Evolutionary conservation across 2,888 invertebrate species (phyloP), one percentile per base, ranked within the genome.

Genomic region (Thecocarcelia acutangulata): DNA sequence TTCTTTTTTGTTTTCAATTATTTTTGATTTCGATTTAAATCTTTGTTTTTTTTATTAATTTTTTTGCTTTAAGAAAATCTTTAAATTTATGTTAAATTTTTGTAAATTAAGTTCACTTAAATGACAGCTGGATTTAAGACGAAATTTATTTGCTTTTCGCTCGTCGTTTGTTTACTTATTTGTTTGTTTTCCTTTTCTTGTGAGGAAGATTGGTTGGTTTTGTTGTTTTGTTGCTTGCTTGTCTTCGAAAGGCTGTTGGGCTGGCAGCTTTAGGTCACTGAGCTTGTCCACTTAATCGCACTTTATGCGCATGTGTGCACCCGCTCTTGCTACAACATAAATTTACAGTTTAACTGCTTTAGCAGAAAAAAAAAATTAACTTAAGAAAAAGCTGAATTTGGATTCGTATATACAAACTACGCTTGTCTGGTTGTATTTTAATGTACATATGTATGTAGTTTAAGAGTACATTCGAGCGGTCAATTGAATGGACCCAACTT

Each of bases 211-310:
- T 59, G 42, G 77, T 70, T 64, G 58, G 11, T 15, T 66, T 24
- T 24, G 5, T 24, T 8, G 37, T n/a, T 42, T 40, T 58, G 46
- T 19, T 46, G 24, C 12, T 44, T 44, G 37, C 54, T 64, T 63
- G 50, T 50, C 44, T 37, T 63, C 33, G 46, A 44, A 15, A 64
- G 40, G 50, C 68, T 64, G 63, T 69, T 70, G 78, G 54, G 78
- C 82, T 82, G 74, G 83, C 81, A 84, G 84, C 85, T 85, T 84
- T 84, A 83, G 85, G 85, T 85, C 84, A 84, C 74, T 83, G 83
- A 75, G 80, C 73, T 86, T 87, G 89, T 89, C 86, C 84, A 86
- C 85, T 88, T 89, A 89, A 89, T 89, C 89, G 87, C 87, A 89
- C 87, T 88, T 89, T 89, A 89, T 89, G 88, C 85, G 88, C 86